Evolutionary conservation across 2,888 invertebrate genomes (phyloP), one percentile per base, ranked within the genome.

Genomic region (Pecten maximus): DNA sequence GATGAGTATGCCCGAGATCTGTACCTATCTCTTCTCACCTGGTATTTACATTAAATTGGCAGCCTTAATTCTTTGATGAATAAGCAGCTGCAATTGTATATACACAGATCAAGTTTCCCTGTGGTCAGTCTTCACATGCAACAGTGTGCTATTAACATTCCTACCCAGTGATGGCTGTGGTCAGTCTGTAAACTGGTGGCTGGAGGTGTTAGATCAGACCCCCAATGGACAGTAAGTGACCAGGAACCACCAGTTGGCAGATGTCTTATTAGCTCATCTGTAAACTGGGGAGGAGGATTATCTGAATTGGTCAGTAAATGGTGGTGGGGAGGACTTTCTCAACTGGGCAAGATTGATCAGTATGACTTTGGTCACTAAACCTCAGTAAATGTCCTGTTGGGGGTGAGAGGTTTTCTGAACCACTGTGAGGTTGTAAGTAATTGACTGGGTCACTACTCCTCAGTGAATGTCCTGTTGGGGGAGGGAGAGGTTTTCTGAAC

Each of bases 111-210:
- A 74, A 35, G 10, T 12, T 74, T 28, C 54, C 54, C 54, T 28
- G 74, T 54, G 74, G 28, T 28, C 28, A 74, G 44, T 74, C 74
- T 28, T 12, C 28, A 74, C 74, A 35, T 35, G 35, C 15, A 74
- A 74, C 74, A 74, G 35, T 74, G 28, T 19, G 28, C 74, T 74
- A 74, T 74, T 74, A 74, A 74, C 74, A 74, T 74, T 74, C 74
- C 74, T 74, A 74, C 10, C 74, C 35, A 35, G 35, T 74, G 60
- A 23, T 60, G 60, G n/a, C 23, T 12, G 0, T 74, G 74, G 74
- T 74, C 74, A 74, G 74, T 74, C 28, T 74, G n/a, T n/a, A 48
- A 48, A 48, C 48, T 60, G 60, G 23, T 0, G 35, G 6, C 44
- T 10, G 4, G 74, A 35, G 74, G 74, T 3, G 74, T 28, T 28